These are phyloP conservation scores for Sigmodon hispidus DNA, from an alignment of 2,113 vertebrate species.

Conservation along the genomic window DNA sequence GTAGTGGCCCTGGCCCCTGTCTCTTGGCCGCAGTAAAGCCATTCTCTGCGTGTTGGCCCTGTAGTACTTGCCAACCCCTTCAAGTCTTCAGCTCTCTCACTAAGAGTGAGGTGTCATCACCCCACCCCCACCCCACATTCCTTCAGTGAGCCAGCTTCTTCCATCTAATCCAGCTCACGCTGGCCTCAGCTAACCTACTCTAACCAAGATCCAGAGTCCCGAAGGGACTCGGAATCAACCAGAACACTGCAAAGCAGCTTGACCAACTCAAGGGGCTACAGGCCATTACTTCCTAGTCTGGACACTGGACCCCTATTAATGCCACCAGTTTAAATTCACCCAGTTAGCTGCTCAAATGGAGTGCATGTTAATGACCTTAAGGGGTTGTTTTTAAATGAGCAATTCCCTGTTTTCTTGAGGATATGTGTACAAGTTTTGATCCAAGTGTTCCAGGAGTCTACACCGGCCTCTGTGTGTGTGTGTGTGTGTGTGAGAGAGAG, in stretches of 20 bases:
- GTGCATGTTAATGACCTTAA: fast-evolving
- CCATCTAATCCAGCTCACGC: fast-evolving
- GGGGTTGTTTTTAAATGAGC: not conserved
- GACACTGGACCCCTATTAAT: not conserved
- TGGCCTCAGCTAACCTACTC: not conserved
- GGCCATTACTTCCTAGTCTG: not conserved
- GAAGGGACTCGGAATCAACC: not conserved
- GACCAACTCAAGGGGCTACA: not conserved
- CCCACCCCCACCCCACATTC: fast-evolving
- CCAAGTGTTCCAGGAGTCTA: not conserved
- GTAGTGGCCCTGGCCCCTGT: not conserved
- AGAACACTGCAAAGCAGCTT: fast-evolving
- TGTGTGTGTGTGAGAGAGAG: no score
- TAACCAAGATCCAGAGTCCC: not conserved
- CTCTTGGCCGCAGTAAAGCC: fast-evolving
- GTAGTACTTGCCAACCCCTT: fast-evolving
- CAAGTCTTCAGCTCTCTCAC: not conserved
- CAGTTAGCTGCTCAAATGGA: not conserved
- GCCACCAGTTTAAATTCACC: not conserved
- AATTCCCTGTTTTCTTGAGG: not conserved
- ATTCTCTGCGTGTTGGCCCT: not conserved
- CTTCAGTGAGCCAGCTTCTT: not conserved
- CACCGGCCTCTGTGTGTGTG: no score
- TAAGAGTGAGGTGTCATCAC: not conserved
- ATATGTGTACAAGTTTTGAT: not conserved